These are phyloP conservation scores for Cavia porcellus DNA, from an alignment of 2,113 vertebrate species.

Conservation along the genomic window DNA sequence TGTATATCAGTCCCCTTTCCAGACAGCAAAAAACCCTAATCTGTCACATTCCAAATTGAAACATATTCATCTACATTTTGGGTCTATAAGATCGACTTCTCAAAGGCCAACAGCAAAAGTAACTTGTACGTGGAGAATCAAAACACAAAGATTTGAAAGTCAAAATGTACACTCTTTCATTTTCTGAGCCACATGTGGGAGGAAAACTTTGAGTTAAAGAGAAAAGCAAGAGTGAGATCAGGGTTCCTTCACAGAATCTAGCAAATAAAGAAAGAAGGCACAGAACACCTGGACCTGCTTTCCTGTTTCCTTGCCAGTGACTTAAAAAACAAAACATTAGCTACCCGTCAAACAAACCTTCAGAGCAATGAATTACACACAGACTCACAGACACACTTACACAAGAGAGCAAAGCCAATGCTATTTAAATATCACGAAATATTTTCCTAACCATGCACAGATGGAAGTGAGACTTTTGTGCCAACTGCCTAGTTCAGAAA, in stretches of 20 bases:
- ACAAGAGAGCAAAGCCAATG: conserved; percentile 88
- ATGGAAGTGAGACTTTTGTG: conserved; percentile 88
- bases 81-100: neutral
- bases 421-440: conserved; percentile 89
- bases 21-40: conserved; percentile 28
- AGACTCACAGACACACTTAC: conserved; percentile 46
- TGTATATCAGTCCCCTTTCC: neutral
- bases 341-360: conserved; percentile 82
- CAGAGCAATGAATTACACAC: conserved; percentile 28
- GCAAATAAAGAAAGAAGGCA: conserved; percentile 63
- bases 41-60: neutral
- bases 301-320: conserved; percentile 80
- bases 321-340: conserved; percentile 71
- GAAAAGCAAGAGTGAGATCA: conserved; percentile 39
- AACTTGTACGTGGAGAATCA: neutral
- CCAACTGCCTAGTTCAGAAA: conserved; percentile 89
- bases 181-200: neutral
- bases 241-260: conserved; percentile 64
- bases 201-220: neutral
- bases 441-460: conserved; percentile 89
- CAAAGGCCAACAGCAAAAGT: conserved; percentile 30
- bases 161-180: conserved; percentile 4
- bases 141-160: conserved; percentile 50
- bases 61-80: neutral
- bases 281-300: conserved; percentile 85